Percentiles rank a stretch among this genome's conserved stretches.
Evolutionary conservation across 2,888 invertebrate genomes (phyloP).

Genomic region (Xestoiulus laeticollis): DNA sequence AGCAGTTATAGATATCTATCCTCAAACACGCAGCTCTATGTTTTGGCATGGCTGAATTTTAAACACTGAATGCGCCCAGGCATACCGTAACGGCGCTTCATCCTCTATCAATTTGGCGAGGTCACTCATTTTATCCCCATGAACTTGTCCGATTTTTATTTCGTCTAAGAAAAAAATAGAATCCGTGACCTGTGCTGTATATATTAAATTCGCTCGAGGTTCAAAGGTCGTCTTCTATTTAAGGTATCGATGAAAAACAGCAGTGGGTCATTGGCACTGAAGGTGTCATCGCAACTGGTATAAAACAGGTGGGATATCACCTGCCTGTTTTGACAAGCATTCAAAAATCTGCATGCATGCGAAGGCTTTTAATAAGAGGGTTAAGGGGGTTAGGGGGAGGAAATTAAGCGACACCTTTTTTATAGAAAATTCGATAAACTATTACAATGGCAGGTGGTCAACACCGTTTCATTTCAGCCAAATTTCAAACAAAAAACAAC

Average conservation of each 20-base stretch:
- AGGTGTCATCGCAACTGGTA: neutral
- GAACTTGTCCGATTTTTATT: no score
- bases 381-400: neutral
- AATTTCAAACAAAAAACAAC: neutral
- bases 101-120: no score
- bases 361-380: neutral
- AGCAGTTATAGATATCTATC: no score
- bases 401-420: neutral
- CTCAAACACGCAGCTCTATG: no score
- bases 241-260: neutral
- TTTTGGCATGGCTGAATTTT: no score
- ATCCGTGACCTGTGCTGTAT: no score
- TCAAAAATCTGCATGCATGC: neutral
- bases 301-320: constrained; percentile 21
- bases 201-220: neutral
- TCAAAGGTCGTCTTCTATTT: neutral
- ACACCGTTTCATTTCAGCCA: neutral
- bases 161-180: no score
- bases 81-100: no score
- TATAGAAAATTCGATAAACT: neutral
- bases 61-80: no score
- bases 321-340: neutral
- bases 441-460: neutral
- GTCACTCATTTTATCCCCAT: no score
- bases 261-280: constrained; percentile 6